These are phyloP conservation scores for Pangasius djambal DNA, from an alignment of 2,797 vertebrate species.

Conservation along the genomic window DNA sequence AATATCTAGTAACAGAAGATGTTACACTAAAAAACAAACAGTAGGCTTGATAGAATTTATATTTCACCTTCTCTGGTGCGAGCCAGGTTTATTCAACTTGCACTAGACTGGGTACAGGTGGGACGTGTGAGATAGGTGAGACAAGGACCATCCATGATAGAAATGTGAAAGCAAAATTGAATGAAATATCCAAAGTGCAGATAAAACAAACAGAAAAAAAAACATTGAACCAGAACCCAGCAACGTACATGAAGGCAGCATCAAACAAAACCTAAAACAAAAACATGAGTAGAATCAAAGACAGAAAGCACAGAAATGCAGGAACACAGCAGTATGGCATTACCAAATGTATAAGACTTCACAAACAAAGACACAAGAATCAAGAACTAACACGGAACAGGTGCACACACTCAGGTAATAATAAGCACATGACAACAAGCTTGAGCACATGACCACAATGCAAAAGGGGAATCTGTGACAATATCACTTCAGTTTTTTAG, in stretches of 20 bases:
- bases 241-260: not conserved
- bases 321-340: not conserved
- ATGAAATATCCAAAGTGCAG: not conserved
- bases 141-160: not conserved
- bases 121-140: not conserved
- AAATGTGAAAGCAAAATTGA: not conserved
- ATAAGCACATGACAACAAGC: not conserved
- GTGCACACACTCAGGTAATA: not conserved
- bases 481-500: not conserved
- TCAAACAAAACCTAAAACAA: not conserved
- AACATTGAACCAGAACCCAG: not conserved
- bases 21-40: not conserved
- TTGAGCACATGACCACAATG: not conserved
- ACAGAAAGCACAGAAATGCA: not conserved
- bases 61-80: not conserved
- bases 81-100: not conserved
- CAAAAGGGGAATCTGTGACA: not conserved
- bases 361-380: not conserved
- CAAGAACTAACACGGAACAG: not conserved
- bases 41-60: not conserved
- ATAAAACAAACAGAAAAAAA: not conserved
- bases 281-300: not conserved
- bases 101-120: not conserved
- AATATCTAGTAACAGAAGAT: not conserved
- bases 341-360: not conserved